phyloP scores from a whole-genome alignment of 2,797 vertebrate species.

The Megalops cyprinoides region DNA sequence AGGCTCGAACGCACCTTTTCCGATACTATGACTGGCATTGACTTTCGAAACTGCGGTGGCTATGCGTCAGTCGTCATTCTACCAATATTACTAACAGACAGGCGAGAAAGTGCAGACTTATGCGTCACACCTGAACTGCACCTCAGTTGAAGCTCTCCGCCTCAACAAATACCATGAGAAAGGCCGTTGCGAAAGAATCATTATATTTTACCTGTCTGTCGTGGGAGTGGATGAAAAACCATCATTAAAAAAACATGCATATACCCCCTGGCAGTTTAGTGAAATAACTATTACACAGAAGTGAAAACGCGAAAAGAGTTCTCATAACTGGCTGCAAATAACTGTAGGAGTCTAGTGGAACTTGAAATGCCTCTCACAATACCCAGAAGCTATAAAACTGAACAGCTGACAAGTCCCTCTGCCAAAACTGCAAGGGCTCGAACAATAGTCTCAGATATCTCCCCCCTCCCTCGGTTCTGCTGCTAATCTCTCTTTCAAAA shows the following conservation, averaged over 20 bases:
- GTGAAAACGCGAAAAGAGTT: not conserved
- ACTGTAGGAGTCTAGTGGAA: not conserved
- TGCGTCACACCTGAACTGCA: constrained; percentile 42
- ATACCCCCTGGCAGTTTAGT: not conserved
- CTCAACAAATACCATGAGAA: not conserved
- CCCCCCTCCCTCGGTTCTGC: constrained; percentile 48
- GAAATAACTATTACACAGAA: not conserved
- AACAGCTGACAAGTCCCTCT: constrained; percentile 37
- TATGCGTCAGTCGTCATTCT: not conserved
- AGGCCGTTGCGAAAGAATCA: constrained; percentile 13
- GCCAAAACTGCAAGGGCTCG: constrained; percentile 48
- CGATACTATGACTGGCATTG: constrained; percentile 11
- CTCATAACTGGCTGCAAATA: constrained; percentile 1
- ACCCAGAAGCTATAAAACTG: constrained; percentile 19
- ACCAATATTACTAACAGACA: not conserved
- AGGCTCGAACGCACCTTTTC: not conserved
- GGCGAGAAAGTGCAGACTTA: constrained; percentile 8
- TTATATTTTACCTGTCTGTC: not conserved
- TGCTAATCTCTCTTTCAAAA: constrained; percentile 60
- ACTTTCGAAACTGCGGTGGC: not conserved
- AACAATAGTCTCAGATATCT: constrained; percentile 69
- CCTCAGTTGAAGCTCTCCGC: not conserved
- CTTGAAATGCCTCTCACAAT: not conserved
- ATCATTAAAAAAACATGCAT: not conserved
- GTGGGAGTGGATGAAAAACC: not conserved